Conservation (phyloP, 2,113 vertebrate species). For the Epinephelus fuscoguttatus region DNA sequence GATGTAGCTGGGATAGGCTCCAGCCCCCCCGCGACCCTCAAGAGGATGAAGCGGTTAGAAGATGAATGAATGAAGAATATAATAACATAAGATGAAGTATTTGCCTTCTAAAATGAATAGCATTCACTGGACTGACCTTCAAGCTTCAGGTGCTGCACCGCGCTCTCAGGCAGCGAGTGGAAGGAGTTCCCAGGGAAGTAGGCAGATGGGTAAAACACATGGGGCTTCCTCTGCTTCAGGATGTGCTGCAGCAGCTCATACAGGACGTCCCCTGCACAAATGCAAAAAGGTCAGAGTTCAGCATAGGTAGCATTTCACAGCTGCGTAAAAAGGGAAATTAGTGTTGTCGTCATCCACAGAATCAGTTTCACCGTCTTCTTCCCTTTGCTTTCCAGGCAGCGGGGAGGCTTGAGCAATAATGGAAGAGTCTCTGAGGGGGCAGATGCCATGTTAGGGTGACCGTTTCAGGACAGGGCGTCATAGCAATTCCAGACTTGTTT, state of each 20-base stretch:
- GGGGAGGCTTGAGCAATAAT: conserved; percentile 51
- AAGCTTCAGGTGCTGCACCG: conserved; percentile 91
- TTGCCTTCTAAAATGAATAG: too few species aligned
- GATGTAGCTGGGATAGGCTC: too few species aligned
- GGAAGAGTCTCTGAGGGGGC: conserved; percentile 10
- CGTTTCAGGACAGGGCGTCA: background rate
- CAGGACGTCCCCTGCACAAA: conserved; percentile 92
- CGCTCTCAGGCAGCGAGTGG: conserved; percentile 88
- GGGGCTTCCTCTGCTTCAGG: conserved; percentile 95
- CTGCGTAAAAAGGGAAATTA: conserved; percentile 10
- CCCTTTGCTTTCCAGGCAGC: conserved; percentile 44
- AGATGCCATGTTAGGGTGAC: too few species aligned
- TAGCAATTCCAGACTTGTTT: background rate
- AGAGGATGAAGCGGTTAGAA: too few species aligned
- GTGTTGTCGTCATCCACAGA: background rate
- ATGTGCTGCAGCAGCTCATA: conserved; percentile 99
- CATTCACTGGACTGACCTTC: conserved; percentile 86
- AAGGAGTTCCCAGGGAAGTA: conserved; percentile 95
- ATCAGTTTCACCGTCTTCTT: background rate
- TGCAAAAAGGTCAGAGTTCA: conserved; percentile 59
- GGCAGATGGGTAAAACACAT: conserved; percentile 88
- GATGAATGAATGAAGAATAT: too few species aligned
- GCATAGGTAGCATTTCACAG: background rate
- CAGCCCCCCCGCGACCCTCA: too few species aligned
- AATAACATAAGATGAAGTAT: too few species aligned